Percentiles rank a stretch among this genome's conserved stretches.
Evolutionary conservation across 1,140 invertebrate species (phyloP).

Genomic region (Thereuonema tuberculata): DNA sequence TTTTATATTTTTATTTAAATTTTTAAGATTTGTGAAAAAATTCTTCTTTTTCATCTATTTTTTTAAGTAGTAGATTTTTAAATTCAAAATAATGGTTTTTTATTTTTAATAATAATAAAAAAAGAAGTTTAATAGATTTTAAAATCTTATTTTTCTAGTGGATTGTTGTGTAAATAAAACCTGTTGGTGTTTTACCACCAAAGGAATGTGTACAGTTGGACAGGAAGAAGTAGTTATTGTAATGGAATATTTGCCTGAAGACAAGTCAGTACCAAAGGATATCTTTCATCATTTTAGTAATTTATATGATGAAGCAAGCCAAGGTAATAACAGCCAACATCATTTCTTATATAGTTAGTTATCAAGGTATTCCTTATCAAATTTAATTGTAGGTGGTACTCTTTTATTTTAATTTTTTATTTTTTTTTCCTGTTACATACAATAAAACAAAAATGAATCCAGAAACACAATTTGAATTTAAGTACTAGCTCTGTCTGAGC

Average conservation of each 20-base stretch:
- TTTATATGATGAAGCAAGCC: slow-evolving; percentile 60
- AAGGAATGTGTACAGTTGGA: slow-evolving; percentile 63
- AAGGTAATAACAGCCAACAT: no score
- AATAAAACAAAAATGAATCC: background rate
- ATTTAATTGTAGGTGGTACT: no score
- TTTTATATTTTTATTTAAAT: no score
- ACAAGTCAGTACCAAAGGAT: slow-evolving; percentile 54
- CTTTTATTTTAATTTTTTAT: slow-evolving; percentile 1
- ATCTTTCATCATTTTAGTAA: slow-evolving; percentile 59
- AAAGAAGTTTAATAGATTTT: no score
- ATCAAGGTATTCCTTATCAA: no score
- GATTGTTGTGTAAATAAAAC: slow-evolving; percentile 65
- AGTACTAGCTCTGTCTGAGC: no score
- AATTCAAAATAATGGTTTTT: no score
- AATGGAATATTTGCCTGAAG: slow-evolving; percentile 54
- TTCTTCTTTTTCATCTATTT: slow-evolving; percentile 2
- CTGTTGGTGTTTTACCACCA: slow-evolving; percentile 66
- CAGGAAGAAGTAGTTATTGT: slow-evolving; percentile 74
- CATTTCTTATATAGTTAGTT: slow-evolving; percentile 9
- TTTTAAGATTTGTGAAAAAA: background rate
- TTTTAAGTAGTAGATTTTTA: slow-evolving; percentile 12
- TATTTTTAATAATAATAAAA: background rate
- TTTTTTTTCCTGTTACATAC: slow-evolving; percentile 7
- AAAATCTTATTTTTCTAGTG: slow-evolving; percentile 38
- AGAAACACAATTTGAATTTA: background rate